Base-by-base conservation (phyloP, 2,113 vertebrate species). In the Pseudopodoces humilis region DNA sequence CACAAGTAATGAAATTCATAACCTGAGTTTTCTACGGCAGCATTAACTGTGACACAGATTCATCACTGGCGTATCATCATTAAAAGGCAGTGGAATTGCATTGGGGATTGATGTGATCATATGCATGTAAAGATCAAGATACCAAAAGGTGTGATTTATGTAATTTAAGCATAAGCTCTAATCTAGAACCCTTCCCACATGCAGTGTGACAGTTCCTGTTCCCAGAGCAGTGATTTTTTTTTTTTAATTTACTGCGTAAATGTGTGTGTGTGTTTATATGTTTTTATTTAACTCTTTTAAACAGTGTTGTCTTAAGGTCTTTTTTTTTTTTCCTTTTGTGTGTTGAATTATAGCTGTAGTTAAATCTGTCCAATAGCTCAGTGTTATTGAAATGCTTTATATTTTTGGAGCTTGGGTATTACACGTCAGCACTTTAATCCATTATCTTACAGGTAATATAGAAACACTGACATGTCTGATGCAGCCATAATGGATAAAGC, bases 61-160 rank as follows among this genome's bases (percentile, higher is more conserved):
- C 92, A 95, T 93, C 75, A 63, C 84, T 49, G 14, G 49, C 0
- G 0, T 83, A 92, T 85, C 91, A 63, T 97, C 89, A 88, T 97
- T 97, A 96, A 92, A 92, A 88, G 72, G 71, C 96, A 86, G 79
- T 68, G 86, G 74, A 92, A 92, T 95, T 93, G 81, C 81, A 88
- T 50, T 0, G 1, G 72, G 74, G 93, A 92, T 95, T 97, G 95
- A 94, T 94, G 94, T 93, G 90, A 94, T 96, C 79, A 78, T 92
- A 84, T 92, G 90, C 93, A 63, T 83, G 79, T 97, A 74, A 83
- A 96, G 90, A 93, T 84, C 90, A 79, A 92, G 85, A 91, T 81
- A 85, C 95, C 80, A 74, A 86, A 95, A 95, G 91, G 76, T 95
- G 86, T 94, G 93, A 96, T 92, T 96, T 96, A 97, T 95, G 93